These are phyloP conservation scores for Ammodytes dubius DNA, from an alignment of 2,113 vertebrate species.

Conservation along the genomic window DNA sequence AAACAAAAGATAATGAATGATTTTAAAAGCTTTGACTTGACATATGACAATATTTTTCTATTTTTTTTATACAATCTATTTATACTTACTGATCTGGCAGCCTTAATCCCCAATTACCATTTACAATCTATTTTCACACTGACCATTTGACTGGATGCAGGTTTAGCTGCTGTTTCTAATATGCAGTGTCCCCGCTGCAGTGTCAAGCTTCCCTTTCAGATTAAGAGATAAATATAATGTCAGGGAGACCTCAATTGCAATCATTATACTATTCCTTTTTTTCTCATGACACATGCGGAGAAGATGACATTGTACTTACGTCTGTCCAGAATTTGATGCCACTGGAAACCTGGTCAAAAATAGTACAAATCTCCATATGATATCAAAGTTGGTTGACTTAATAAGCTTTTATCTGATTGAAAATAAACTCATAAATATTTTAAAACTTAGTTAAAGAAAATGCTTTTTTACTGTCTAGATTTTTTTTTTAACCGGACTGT, in stretches of 20 bases:
- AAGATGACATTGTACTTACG: not conserved
- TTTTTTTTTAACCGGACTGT: no score
- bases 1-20: not conserved
- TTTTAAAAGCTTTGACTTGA: not conserved
- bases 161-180: not conserved
- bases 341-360: no score
- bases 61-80: not conserved
- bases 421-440: no score
- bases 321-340: constrained; percentile 32
- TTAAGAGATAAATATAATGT: not conserved
- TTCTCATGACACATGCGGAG: constrained; percentile 1
- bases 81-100: not conserved
- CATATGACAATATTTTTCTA: no score
- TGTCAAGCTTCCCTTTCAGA: not conserved
- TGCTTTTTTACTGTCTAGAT: no score
- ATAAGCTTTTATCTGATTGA: no score
- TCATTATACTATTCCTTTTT: not conserved
- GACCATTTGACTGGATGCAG: not conserved
- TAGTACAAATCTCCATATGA: no score
- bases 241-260: not conserved
- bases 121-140: not conserved
- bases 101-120: not conserved
- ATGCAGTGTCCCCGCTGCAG: not conserved
- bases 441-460: no score
- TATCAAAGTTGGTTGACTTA: no score